Evolutionary conservation across 2,797 vertebrate genomes (phyloP).

Genomic region (Euphonia xanthogaster): DNA sequence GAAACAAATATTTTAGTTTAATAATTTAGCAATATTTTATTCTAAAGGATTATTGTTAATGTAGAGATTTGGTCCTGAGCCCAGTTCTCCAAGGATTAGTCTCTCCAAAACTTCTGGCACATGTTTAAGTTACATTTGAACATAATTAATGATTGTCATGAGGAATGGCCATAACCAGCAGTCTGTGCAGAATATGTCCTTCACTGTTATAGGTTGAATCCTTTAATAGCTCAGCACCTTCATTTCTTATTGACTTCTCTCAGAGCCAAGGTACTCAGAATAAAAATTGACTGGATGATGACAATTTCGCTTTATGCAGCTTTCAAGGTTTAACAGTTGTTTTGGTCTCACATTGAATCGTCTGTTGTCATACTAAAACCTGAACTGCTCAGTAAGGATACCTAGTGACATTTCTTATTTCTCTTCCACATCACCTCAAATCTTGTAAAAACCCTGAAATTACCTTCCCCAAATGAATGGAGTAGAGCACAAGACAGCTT

Average conservation of each 20-base stretch:
- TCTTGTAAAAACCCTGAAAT: not conserved
- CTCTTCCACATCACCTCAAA: not conserved
- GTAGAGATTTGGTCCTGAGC: not conserved
- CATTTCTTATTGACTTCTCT: not conserved
- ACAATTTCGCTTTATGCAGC: not conserved
- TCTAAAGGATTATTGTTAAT: not conserved
- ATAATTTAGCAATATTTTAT: not conserved
- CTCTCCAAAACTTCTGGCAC: not conserved
- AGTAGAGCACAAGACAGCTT: not conserved
- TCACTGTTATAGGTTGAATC: not conserved
- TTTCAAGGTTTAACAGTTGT: not conserved
- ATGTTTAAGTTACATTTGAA: not conserved
- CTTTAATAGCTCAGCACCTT: not conserved
- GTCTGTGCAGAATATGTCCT: not conserved
- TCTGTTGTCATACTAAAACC: not conserved
- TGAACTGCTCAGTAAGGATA: not conserved
- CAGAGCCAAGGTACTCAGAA: not conserved
- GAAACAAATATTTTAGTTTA: conserved; percentile 1
- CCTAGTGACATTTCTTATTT: rapidly evolving
- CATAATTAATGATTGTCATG: not conserved
- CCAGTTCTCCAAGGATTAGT: not conserved
- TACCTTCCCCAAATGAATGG: not conserved
- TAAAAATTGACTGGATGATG: not conserved
- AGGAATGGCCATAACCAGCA: not conserved
- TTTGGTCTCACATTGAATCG: not conserved